These are phyloP conservation scores for Timandra comae DNA, from an alignment of 2,888 invertebrate species.

Conservation along the genomic window DNA sequence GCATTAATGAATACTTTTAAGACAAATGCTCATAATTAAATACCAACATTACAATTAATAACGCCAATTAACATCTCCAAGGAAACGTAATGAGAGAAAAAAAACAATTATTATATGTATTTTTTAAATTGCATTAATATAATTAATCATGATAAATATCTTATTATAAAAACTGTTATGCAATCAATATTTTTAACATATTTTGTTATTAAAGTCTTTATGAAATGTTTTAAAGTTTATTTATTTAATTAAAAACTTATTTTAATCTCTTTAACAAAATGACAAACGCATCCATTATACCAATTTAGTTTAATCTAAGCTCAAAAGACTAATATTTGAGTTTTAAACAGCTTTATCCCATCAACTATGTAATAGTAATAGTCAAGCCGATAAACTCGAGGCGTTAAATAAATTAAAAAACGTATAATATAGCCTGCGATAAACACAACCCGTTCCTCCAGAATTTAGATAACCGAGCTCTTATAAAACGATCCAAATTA, in stretches of 20 bases:
- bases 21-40: constrained; percentile 48
- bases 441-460: constrained; percentile 69
- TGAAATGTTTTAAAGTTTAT: too few species aligned
- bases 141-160: constrained; percentile 5
- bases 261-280: too few species aligned
- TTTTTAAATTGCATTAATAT: constrained; percentile 2
- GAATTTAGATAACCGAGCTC: constrained; percentile 70
- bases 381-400: constrained; percentile 65
- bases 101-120: neutral
- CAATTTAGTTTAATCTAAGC: constrained; percentile 25
- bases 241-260: too few species aligned
- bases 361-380: constrained; percentile 73
- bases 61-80: constrained; percentile 33
- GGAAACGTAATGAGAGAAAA: constrained; percentile 20
- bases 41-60: constrained; percentile 40
- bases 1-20: constrained; percentile 55
- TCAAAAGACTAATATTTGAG: constrained; percentile 53
- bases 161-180: too few species aligned
- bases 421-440: constrained; percentile 71
- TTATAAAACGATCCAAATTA: constrained; percentile 73
- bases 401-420: constrained; percentile 77
- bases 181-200: too few species aligned
- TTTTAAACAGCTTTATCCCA: constrained; percentile 62
- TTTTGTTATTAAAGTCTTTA: too few species aligned
- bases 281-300: neutral